These are phyloP conservation scores for Acanthococcus lagerstroemiae DNA, from an alignment of 2,888 invertebrate species.

Conservation along the genomic window DNA sequence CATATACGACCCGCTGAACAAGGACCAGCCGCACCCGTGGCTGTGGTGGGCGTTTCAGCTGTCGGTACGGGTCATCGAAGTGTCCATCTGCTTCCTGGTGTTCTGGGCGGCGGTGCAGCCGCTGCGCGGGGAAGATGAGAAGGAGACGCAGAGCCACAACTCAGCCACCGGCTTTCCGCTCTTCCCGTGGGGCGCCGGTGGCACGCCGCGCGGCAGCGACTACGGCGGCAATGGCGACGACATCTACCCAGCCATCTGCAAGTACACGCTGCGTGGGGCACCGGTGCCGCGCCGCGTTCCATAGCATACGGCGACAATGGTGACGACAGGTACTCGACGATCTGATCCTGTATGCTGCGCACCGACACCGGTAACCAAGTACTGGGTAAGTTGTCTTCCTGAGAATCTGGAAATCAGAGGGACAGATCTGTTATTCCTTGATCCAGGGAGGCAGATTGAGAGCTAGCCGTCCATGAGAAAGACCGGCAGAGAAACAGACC, in stretches of 20 bases:
- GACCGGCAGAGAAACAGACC: no score
- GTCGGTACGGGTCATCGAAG: slow-evolving; percentile 71
- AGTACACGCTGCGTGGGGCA: slow-evolving; percentile 64
- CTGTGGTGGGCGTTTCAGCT: slow-evolving; percentile 87
- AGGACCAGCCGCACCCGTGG: slow-evolving; percentile 54
- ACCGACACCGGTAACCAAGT: no score
- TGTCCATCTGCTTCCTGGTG: slow-evolving; percentile 73
- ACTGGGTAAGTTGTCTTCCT: no score
- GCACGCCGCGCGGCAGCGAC: slow-evolving; percentile 38
- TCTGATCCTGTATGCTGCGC: no score
- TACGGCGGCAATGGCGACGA: slow-evolving; percentile 65
- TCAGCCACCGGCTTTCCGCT: slow-evolving; percentile 58
- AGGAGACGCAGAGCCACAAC: slow-evolving; percentile 41
- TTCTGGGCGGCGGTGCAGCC: slow-evolving; percentile 69
- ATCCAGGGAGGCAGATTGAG: no score
- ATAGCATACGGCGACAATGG: no score
- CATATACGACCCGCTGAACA: slow-evolving; percentile 41
- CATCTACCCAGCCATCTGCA: slow-evolving; percentile 75
- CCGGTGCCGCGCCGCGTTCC: no score
- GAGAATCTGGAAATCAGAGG: no score
- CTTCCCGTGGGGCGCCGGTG: slow-evolving; percentile 62
- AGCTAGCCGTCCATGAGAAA: no score
- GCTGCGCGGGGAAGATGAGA: slow-evolving; percentile 58
- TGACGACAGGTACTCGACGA: no score
- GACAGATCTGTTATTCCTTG: no score